Percentiles rank a stretch among this genome's conserved stretches.
Conservation (phyloP, 2,113 vertebrate species). For the Thamnophis sirtalis region DNA sequence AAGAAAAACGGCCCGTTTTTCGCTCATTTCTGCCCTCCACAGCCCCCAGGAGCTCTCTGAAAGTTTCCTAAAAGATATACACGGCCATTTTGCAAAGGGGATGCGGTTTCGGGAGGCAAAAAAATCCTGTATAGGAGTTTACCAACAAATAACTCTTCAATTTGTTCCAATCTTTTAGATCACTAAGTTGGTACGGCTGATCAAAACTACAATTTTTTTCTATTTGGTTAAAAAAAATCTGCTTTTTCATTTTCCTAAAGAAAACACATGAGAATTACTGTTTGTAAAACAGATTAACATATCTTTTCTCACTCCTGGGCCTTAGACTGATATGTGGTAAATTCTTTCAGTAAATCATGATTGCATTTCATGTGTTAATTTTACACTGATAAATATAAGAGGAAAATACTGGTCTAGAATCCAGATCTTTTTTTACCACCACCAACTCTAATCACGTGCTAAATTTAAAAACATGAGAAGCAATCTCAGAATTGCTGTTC, state of each 20-base stretch:
- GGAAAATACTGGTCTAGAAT: constrained; percentile 45
- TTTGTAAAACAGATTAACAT: background rate
- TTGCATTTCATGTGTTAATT: constrained; percentile 75
- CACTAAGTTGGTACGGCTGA: background rate
- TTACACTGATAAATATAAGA: constrained; percentile 69
- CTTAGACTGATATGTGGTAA: constrained; percentile 65
- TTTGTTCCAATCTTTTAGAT: background rate
- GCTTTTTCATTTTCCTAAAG: background rate
- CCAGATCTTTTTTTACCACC: constrained; percentile 63
- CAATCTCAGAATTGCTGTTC: constrained; percentile 28
- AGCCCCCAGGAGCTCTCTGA: too few species aligned
- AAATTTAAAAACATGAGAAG: constrained; percentile 60
- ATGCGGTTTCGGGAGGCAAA: too few species aligned
- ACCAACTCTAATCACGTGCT: constrained; percentile 62
- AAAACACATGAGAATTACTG: background rate
- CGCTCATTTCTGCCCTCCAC: too few species aligned
- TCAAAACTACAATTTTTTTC: background rate
- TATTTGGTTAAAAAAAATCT: background rate
- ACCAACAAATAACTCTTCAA: background rate
- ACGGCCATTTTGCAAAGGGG: too few species aligned
- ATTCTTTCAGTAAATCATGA: constrained; percentile 74
- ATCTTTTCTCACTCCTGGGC: background rate
- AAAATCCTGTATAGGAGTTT: background rate
- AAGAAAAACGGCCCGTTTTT: too few species aligned
- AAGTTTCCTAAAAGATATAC: too few species aligned